Evolutionary conservation across 2,797 vertebrate species (phyloP).

Genomic region (Decapterus maruadsi): DNA sequence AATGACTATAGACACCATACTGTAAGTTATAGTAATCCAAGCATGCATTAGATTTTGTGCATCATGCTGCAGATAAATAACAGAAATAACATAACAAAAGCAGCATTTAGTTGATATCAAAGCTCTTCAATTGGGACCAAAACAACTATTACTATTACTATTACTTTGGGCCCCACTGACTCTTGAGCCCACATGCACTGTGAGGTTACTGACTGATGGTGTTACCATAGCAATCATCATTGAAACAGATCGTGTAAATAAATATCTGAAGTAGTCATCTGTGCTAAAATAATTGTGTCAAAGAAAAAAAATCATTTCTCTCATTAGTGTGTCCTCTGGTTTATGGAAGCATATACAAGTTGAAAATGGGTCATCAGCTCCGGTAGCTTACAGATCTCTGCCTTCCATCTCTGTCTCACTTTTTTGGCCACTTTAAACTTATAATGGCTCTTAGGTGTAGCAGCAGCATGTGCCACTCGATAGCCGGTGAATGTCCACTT

Average conservation of each 20-base stretch:
- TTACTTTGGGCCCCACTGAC: not conserved
- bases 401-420: conserved; percentile 12
- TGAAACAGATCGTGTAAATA: not conserved
- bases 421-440: conserved; percentile 35
- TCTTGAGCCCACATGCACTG: not conserved
- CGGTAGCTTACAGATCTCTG: not conserved
- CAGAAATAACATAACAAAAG: too few species aligned
- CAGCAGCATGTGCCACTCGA: conserved; percentile 64
- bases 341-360: not conserved
- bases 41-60: too few species aligned
- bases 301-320: not conserved
- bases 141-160: not conserved
- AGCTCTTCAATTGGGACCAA: too few species aligned
- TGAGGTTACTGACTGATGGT: too few species aligned
- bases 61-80: too few species aligned
- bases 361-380: not conserved
- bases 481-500: conserved; percentile 75
- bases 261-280: too few species aligned
- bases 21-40: too few species aligned
- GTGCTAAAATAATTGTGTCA: too few species aligned
- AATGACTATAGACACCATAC: too few species aligned
- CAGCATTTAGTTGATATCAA: too few species aligned
- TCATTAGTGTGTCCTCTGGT: not conserved
- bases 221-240: not conserved
- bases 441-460: conserved; percentile 56